Evolutionary conservation across 2,888 invertebrate species (phyloP), one percentile per base, ranked within the genome.

Genomic region (Ferrisia virgata): DNA sequence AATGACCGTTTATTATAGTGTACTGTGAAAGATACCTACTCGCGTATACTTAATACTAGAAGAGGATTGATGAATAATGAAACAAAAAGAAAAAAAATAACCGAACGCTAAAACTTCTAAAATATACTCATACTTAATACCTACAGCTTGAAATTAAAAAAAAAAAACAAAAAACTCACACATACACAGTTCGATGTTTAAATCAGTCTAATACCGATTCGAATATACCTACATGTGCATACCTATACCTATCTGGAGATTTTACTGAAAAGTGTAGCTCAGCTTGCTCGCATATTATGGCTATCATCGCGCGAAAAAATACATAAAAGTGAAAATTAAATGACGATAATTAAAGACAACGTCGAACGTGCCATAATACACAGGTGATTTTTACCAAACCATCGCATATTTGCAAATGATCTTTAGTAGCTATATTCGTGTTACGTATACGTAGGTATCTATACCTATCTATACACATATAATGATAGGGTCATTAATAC

Each of bases 1-100:
- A 76, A 76, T 76, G 72, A 76, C 36, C 72, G 72, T 76, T 76
- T 76, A 76, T 76, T 76, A 76, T 76, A 76, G 72, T 76, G 72
- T 76, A 76, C 9, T 76, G 36, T 36, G 36, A 76, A 76, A 76
- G 18, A 76, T 36, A n/a, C n/a, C n/a, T n/a, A n/a, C n/a, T n/a
- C n/a, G n/a, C n/a, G n/a, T n/a, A n/a, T n/a, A 36, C 72, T 76
- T 76, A 76, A 76, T 36, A 76, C 5, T n/a, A n/a, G n/a, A 36
- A 76, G 72, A 36, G 72, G 72, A 76, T 76, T 76, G 72, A 76
- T 36, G 72, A 76, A 76, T 76, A 76, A n/a, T n/a, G n/a, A n/a
- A n/a, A n/a, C n/a, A n/a, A n/a, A n/a, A n/a, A 18, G 8, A 76
- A 36, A 53, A 22, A 36, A n/a, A 25, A 58, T 6, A 58, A 3